Evolutionary conservation across 2,888 invertebrate genomes (phyloP).

Genomic region (Dexiosoma caninum): DNA sequence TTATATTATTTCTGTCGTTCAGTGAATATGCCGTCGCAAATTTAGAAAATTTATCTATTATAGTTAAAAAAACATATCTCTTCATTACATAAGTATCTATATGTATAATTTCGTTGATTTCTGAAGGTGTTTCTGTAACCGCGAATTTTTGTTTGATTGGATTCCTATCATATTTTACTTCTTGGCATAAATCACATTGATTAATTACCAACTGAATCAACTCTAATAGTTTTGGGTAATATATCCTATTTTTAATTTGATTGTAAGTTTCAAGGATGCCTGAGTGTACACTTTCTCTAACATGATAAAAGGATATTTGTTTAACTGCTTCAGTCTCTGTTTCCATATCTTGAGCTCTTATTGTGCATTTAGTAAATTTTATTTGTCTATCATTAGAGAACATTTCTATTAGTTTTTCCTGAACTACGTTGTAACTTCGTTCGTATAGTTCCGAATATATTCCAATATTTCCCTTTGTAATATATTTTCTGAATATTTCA

Average conservation of each 20-base stretch:
- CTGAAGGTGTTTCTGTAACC: background rate
- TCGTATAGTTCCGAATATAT: constrained; percentile 57
- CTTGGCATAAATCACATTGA: background rate
- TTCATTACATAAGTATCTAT: background rate
- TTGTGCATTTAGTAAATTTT: constrained; percentile 62
- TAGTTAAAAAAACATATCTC: background rate
- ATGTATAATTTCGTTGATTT: background rate
- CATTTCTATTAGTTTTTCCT: constrained; percentile 60
- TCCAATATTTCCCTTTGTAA: constrained; percentile 37
- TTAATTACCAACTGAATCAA: background rate
- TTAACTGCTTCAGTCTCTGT: constrained; percentile 50
- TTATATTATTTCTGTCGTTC: background rate
- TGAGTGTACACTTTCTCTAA: background rate
- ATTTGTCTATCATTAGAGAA: constrained; percentile 58
- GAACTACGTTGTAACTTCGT: constrained; percentile 58
- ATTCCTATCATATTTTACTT: background rate
- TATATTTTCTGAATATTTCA: background rate
- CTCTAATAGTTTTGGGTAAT: constrained; percentile 8
- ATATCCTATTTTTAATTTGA: background rate
- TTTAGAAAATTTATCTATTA: background rate
- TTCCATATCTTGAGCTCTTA: constrained; percentile 54
- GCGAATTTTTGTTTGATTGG: background rate
- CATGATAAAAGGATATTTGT: background rate
- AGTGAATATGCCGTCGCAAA: background rate
- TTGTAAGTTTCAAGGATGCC: constrained; percentile 5